Evolutionary conservation across 2,113 vertebrate genomes (phyloP), one percentile per base, ranked within the genome.

Genomic region (Helogale parvula): DNA sequence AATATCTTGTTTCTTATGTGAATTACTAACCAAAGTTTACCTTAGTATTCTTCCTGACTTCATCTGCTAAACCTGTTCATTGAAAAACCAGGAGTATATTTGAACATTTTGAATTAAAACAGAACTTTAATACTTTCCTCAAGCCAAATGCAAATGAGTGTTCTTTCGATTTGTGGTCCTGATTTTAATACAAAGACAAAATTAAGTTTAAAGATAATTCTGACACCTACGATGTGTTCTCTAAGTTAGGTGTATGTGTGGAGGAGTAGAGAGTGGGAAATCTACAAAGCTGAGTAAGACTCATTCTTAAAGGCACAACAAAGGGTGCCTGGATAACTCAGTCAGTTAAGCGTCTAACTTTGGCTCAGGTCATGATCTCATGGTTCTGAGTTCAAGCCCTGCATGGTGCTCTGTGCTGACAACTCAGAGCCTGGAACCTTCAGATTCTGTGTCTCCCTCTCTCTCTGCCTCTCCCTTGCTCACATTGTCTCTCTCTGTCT

Each of bases 141-240:
- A 87, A 87, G 66, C 16, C 0, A 23, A 85, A 80, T 79, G 23
- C 21, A 90, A 88, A 71, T 47, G 14, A 47, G 35, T 94, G 21
- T 65, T 87, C 47, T 76, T 94, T 76, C 79, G 14, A 87, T 80
- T 69, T 95, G 35, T 77, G 33, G 10, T 74, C 50, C 8, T 68
- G 2, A 54, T 93, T 93, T 96, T 97, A 91, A 54, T 57, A 93
- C 10, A 71, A 68, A 85, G 54, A 77, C 81, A 88, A 89, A 35
- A 31, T 45, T 54, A 82, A 54, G 60, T 84, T 79, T 96, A 92
- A 93, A 93, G 96, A 89, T 91, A 86, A 94, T 79, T 88, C 23
- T 80, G 13, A 66, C 63, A 87, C 33, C 65, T 95, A 63, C 0
- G 0, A 38, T 52, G 54, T 66, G 14, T 29, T 90, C 3, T 88